Conservation (phyloP, 2,888 invertebrate genomes). For the Bellardia bayeri region DNA sequence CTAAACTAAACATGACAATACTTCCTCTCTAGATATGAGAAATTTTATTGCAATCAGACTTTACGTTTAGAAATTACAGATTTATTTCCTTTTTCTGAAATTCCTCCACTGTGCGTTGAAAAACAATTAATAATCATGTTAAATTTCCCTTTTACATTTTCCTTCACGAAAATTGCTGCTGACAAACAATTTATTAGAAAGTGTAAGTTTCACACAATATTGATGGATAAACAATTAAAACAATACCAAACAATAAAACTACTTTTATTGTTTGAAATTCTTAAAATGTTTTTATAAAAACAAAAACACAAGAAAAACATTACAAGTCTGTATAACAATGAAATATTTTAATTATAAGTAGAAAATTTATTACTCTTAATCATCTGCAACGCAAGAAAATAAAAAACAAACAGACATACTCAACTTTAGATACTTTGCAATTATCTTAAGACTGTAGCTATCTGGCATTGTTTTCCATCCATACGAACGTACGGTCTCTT, state of each 20-base stretch:
- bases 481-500: not conserved
- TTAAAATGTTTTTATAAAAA: constrained; percentile 42
- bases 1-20: too few species aligned
- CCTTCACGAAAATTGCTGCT: not conserved
- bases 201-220: constrained; percentile 62
- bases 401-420: not conserved
- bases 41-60: too few species aligned
- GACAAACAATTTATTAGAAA: constrained; percentile 48
- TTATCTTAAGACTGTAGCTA: constrained; percentile 34
- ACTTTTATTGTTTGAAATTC: constrained; percentile 65
- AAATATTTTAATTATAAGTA: constrained; percentile 68
- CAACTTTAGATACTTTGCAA: constrained; percentile 47
- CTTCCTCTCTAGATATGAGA: too few species aligned
- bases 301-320: constrained; percentile 16
- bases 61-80: too few species aligned
- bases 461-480: constrained; percentile 42
- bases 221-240: constrained; percentile 18
- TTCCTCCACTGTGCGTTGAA: too few species aligned
- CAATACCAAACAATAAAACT: constrained; percentile 19
- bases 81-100: too few species aligned
- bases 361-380: constrained; percentile 65
- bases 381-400: constrained; percentile 19
- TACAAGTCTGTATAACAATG: constrained; percentile 35
- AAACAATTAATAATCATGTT: not conserved
- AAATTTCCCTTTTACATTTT: constrained; percentile 9